Evolutionary conservation across 2,888 invertebrate species (phyloP).

Genomic region (Hemithea aestivaria): DNA sequence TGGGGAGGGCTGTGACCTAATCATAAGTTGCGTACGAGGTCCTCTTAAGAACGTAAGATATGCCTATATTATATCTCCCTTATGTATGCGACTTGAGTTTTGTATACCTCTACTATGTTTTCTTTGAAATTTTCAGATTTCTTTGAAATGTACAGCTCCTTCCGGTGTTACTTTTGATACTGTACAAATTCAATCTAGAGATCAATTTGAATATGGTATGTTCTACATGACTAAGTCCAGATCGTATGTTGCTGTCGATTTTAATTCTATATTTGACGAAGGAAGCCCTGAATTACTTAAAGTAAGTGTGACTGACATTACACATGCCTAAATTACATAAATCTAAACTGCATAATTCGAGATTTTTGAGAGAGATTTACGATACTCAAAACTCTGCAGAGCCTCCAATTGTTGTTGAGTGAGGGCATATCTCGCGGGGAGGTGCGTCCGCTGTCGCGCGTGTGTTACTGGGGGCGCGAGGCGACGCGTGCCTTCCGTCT

Average conservation of each 20-base stretch:
- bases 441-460: too few species aligned
- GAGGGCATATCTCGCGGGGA: too few species aligned
- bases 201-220: slow-evolving; percentile 40
- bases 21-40: slow-evolving; percentile 41
- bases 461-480: too few species aligned
- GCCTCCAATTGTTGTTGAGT: too few species aligned
- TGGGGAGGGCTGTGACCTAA: slow-evolving; percentile 44
- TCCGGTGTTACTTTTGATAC: slow-evolving; percentile 39
- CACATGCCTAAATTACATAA: too few species aligned
- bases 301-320: slow-evolving; percentile 34
- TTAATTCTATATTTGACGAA: slow-evolving; percentile 37
- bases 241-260: slow-evolving; percentile 34
- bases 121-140: slow-evolving; percentile 31
- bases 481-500: too few species aligned
- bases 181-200: slow-evolving; percentile 31
- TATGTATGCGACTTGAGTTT: too few species aligned
- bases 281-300: slow-evolving; percentile 29
- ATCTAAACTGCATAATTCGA: too few species aligned
- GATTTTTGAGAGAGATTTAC: too few species aligned
- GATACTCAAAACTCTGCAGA: too few species aligned
- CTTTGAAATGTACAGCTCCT: slow-evolving; percentile 28
- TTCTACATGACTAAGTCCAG: slow-evolving; percentile 28
- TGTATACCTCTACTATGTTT: too few species aligned
- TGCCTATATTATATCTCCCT: too few species aligned
- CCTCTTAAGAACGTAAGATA: slow-evolving; percentile 50